Evolutionary conservation across 2,113 vertebrate genomes (phyloP), one percentile per base, ranked within the genome.

Genomic region (Callionymus lyra): DNA sequence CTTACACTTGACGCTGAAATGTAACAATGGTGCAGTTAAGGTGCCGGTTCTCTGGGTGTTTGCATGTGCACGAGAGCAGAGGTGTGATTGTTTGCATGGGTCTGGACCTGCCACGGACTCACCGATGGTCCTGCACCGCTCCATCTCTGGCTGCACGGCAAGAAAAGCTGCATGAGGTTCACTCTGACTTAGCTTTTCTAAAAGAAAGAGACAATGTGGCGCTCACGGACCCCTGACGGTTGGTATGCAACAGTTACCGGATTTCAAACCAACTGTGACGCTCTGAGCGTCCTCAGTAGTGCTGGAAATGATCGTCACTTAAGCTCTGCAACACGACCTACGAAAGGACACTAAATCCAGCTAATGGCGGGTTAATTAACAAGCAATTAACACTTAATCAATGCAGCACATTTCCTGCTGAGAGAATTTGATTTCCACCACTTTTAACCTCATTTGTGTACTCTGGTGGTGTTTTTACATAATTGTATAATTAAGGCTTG

Each of bases 101-200:
- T 51, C 53, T 39, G 51, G 33, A 36, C 46, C 49, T 31, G 6
- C 33, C 31, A 27, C 32, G 33, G 47, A 47, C 47, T 55, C 53
- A 4, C 14, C 33, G n/a, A n/a, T 15, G 52, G 63, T 47, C 39
- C 57, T 38, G 60, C 56, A 63, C 50, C 17, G 41, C n/a, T n/a
- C n/a, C n/a, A n/a, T n/a, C 21, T 27, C 21, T 8, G 21, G 54
- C 53, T 75, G 81, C 68, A 64, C 56, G 47, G 65, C 64, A 51
- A 44, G 56, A 14, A n/a, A 50, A 34, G 44, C 44, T 63, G 84
- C 79, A 84, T 84, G 80, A 6, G 76, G 80, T 56, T 59, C 63
- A 71, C 79, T 80, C 69, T 59, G 63, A 71, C 79, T 80, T 69
- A 83, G 80, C 77, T 45, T 74, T 76, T 82, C 68, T 79, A 63